Base-by-base conservation (phyloP, 2,888 invertebrate species). In the Epiperipatus broadwayi region DNA sequence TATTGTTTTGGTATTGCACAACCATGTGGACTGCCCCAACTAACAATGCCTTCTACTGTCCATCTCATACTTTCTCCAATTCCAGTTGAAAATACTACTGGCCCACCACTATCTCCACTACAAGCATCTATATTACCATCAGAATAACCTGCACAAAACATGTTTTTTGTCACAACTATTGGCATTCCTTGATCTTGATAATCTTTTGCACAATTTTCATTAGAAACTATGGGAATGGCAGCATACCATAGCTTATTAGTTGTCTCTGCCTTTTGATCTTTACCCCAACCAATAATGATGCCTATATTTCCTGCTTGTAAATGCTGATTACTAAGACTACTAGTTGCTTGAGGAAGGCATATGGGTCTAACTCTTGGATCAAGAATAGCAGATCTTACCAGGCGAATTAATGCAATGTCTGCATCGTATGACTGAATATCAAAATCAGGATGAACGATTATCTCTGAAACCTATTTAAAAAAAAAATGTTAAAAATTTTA, bases 251-350 rank as follows among this genome's bases (percentile, higher is more conserved):
- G 28, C 5, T 39, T 41, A 21, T 41, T 41, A 2, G 49, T 36
- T 21, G 43, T 45, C 3, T 41, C 35, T 4, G 40, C 34, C 14
- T 47, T 45, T 38, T 47, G 46, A 32, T 43, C 44, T 40, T 42
- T 41, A 5, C 49, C 49, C 49, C 49, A 49, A 12, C 49, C 49
- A 16, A 46, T 49, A 3, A n/a, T n/a, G n/a, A n/a, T n/a, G n/a
- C n/a, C n/a, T n/a, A n/a, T n/a, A n/a, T n/a, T n/a, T n/a, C n/a
- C n/a, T n/a, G n/a, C n/a, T n/a, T n/a, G n/a, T n/a, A n/a, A n/a
- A n/a, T n/a, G n/a, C n/a, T n/a, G n/a, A n/a, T 8, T 25, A 25
- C 7, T n/a, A 25, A 7, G 7, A 8, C n/a, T n/a, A n/a, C n/a
- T n/a, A n/a, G n/a, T n/a, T n/a, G n/a, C n/a, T n/a, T n/a, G 37